Evolutionary conservation across 1,140 invertebrate species (phyloP).

Genomic region (Phymorhynchus buccinoides): DNA sequence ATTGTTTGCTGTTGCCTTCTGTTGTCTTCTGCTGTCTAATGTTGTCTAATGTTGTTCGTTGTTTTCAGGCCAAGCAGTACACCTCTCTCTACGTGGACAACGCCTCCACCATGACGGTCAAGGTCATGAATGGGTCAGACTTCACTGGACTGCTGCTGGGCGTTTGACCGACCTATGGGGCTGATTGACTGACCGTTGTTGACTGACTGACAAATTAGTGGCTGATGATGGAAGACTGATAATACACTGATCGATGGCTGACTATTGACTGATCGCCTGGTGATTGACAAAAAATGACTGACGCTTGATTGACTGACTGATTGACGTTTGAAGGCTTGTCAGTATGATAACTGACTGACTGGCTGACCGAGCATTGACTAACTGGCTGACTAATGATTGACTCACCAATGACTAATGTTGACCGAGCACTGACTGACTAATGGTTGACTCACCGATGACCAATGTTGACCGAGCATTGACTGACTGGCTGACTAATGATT

Average conservation of each 20-base stretch:
- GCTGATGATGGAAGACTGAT: neutral
- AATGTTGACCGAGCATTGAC: neutral
- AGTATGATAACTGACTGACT: too few species aligned
- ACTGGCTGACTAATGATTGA: too few species aligned
- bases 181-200: neutral
- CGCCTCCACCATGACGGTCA: constrained; percentile 51
- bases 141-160: constrained; percentile 62
- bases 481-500: neutral
- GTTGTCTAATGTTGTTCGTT: neutral
- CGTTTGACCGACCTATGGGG: neutral
- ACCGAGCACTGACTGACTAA: too few species aligned
- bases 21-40: neutral
- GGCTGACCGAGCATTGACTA: too few species aligned
- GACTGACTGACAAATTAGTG: neutral
- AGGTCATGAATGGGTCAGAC: constrained; percentile 57
- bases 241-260: too few species aligned
- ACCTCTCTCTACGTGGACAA: constrained; percentile 64
- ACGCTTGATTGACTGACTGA: neutral
- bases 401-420: too few species aligned
- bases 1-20: neutral
- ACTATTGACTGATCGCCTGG: too few species aligned
- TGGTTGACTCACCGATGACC: too few species aligned
- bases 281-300: neutral
- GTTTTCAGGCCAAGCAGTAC: constrained; percentile 61
- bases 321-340: neutral